A percentile compares a stretch with the other conserved stretches of the same genome.
Conservation (phyloP, 2,113 vertebrate species). For the Engraulis encrasicolus region DNA sequence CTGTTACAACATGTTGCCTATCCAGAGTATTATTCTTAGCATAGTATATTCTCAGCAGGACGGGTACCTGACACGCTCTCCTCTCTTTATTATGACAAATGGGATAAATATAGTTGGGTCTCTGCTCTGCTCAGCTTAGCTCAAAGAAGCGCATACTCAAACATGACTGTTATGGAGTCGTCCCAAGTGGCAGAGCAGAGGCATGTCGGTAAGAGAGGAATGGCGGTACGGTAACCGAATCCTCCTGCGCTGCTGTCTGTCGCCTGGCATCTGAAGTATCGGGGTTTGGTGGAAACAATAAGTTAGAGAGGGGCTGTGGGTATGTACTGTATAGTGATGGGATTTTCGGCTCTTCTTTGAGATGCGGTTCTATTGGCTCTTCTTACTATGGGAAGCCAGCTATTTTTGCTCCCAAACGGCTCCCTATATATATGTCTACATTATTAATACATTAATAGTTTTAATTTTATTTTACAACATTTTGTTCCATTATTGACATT, state of each 20-base stretch:
- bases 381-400: too few relatives aligned
- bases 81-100: not conserved
- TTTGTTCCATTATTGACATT: too few relatives aligned
- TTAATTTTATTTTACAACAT: too few relatives aligned
- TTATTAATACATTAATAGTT: too few relatives aligned
- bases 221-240: constrained; percentile 16
- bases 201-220: too few relatives aligned
- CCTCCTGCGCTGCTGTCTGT: constrained; percentile 48
- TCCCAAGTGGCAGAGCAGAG: not conserved
- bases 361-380: too few relatives aligned
- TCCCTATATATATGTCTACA: too few relatives aligned
- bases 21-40: too few relatives aligned
- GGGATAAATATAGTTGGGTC: not conserved
- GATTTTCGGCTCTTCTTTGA: too few relatives aligned
- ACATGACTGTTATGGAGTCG: not conserved
- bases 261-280: constrained; percentile 32
- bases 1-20: not conserved
- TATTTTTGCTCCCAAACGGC: too few relatives aligned
- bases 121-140: not conserved
- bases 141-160: not conserved
- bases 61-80: constrained; percentile 23
- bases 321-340: too few relatives aligned
- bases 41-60: not conserved
- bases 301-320: constrained; percentile 32
- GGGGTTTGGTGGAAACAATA: constrained; percentile 49